Base-by-base conservation (phyloP, 2,888 invertebrate genomes). In the Branchellion lobata region DNA sequence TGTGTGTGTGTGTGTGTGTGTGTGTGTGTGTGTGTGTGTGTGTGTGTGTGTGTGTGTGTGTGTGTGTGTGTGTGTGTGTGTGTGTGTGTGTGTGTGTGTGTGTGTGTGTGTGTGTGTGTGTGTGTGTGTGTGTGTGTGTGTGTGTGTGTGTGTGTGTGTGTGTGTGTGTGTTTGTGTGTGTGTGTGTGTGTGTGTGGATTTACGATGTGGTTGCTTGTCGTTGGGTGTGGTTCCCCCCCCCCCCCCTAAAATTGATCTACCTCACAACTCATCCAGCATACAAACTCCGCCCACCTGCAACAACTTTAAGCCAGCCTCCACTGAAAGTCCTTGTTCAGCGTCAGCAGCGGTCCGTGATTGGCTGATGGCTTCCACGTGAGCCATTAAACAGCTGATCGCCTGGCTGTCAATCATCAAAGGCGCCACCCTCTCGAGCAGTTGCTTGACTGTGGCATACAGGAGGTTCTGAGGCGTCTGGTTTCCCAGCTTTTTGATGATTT, bases 321-420 rank as follows among this genome's bases (percentile, higher is more conserved):
- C 94, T 0, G 94, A 94, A 65, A 14, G 82, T 11, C 65, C 77
- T 5, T 85, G 85, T 14, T 84, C 84, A 0, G 83, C 81, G 0
- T 85, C 86, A 34, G 82, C 83, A 21, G 85, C 84, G 36, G 65
- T 72, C 24, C 57, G 31, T 5, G 76, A 53, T 21, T 71, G 78
- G 51, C 82, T 74, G 31, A 85, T 90, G 80, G 90, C 90, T 61
- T 89, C 88, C 77, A 91, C 89, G 81, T 85, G 84, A 76, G 83
- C 84, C 29, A 87, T 84, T 77, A 92, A 87, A 81, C 89, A 91
- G 82, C 92, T 91, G 84, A 96, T 90, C 0, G 96, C 93, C 82
- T 93, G 92, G 84, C 92, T 92, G 87, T 98, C 98, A 18, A 98
- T 93, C 93, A 97, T 94, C 3, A 98, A 95, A 0, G 95, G 96